A percentile compares a stretch with the other conserved stretches of the same genome.
Conservation (phyloP, 2,113 vertebrate genomes). For the Chamaea fasciata region DNA sequence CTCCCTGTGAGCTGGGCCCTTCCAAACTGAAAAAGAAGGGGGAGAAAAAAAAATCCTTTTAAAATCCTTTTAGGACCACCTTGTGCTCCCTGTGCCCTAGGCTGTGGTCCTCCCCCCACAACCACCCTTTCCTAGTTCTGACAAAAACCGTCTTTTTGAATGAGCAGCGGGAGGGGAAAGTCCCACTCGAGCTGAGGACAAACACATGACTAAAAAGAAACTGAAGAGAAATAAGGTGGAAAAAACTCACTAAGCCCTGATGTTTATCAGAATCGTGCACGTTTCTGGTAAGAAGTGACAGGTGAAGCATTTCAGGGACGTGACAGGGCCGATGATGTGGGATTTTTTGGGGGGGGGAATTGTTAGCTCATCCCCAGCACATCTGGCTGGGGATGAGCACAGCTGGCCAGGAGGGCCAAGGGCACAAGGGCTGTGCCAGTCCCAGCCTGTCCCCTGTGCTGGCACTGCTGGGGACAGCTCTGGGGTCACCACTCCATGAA, state of each 20-base stretch:
- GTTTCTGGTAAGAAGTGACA: not conserved
- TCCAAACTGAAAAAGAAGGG: not conserved
- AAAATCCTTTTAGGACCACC: no score
- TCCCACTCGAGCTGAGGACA: not conserved
- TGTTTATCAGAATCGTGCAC: not conserved
- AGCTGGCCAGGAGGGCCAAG: not conserved
- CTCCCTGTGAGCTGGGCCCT: not conserved
- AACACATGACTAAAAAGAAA: not conserved
- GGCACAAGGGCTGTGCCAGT: not conserved
- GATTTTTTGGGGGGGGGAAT: no score
- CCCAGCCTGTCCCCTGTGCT: not conserved
- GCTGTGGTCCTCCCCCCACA: not conserved
- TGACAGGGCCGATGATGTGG: not conserved
- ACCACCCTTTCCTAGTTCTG: not conserved
- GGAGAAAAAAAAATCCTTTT: not conserved
- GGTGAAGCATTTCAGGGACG: not conserved
- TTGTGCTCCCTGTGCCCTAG: fast-evolving
- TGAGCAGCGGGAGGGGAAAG: not conserved
- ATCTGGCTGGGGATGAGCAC: not conserved
- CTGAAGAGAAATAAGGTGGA: not conserved
- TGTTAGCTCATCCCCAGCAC: no score
- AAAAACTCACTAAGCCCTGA: not conserved
- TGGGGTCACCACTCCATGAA: not conserved
- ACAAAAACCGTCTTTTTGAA: not conserved
- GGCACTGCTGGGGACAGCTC: not conserved